A percentile compares a stretch with the other conserved stretches of the same genome.
Evolutionary conservation across 2,113 vertebrate genomes (phyloP).

Genomic region (Aldabrachelys gigantea): DNA sequence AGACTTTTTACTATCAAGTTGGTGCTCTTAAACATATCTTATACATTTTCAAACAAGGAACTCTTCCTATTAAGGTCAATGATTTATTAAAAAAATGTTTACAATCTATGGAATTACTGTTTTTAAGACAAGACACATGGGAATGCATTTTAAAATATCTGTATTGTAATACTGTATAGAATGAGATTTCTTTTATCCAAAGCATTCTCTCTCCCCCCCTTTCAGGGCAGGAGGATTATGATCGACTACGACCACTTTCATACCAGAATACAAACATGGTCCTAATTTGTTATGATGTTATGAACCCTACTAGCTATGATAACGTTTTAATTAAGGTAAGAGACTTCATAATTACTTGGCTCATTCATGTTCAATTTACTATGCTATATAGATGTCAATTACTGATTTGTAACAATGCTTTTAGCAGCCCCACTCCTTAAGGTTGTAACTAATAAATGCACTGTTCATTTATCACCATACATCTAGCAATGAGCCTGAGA

Average conservation of each 20-base stretch:
- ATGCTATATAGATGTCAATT: fast-evolving
- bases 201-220: not conserved
- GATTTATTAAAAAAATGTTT: not conserved
- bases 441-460: fast-evolving
- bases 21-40: not conserved
- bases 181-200: not conserved
- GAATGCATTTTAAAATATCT: not conserved
- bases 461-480: fast-evolving
- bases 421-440: not conserved
- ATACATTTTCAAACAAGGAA: not conserved
- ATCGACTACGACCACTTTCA: constrained; percentile 92
- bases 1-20: not conserved
- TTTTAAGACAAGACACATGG: not conserved
- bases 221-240: constrained; percentile 96
- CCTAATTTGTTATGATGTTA: constrained; percentile 96
- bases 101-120: not conserved
- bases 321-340: constrained; percentile 94
- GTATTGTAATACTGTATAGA: not conserved
- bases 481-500: not conserved
- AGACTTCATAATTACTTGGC: not conserved
- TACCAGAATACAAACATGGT: constrained; percentile 92
- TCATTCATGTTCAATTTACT: not conserved
- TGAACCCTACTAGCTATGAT: constrained; percentile 94
- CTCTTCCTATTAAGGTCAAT: not conserved
- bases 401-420: not conserved